Evolutionary conservation across 2,797 vertebrate genomes (phyloP).

Genomic region (Enteromius afrohamiltoni): DNA sequence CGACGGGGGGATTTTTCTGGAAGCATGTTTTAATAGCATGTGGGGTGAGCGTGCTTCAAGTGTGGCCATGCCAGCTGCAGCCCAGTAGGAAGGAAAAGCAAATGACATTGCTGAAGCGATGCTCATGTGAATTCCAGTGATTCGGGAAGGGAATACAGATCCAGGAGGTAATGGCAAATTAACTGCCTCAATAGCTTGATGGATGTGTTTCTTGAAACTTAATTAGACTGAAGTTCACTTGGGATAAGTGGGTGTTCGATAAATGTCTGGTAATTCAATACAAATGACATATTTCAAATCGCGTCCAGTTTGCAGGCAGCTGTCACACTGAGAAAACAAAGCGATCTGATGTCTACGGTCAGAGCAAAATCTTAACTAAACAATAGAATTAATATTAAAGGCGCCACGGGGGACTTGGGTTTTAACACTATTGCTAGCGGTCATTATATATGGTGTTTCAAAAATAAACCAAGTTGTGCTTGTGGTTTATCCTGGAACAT

Average conservation of each 20-base stretch:
- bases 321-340: slow-evolving; percentile 56
- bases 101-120: slow-evolving; percentile 51
- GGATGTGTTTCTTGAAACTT: slow-evolving; percentile 83
- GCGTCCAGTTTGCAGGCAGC: slow-evolving; percentile 59
- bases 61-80: slow-evolving; percentile 55
- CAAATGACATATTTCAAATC: slow-evolving; percentile 74
- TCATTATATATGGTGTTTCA: not conserved
- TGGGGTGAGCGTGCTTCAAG: slow-evolving; percentile 51
- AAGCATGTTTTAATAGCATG: slow-evolving; percentile 60
- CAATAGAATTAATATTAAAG: slow-evolving; percentile 23
- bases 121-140: slow-evolving; percentile 63
- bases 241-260: slow-evolving; percentile 80
- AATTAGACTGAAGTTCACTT: slow-evolving; percentile 81
- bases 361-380: slow-evolving; percentile 17
- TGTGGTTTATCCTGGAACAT: not conserved
- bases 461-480: not conserved
- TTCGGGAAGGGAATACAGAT: slow-evolving; percentile 66
- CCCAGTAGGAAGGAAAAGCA: slow-evolving; percentile 55
- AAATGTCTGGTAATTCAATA: slow-evolving; percentile 76
- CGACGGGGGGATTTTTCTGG: slow-evolving; percentile 50
- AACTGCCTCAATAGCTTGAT: slow-evolving; percentile 79
- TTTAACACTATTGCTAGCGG: not conserved
- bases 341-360: slow-evolving; percentile 27
- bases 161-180: slow-evolving; percentile 71
- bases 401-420: not conserved